Evolutionary conservation across 2,888 invertebrate genomes (phyloP).

Genomic region (Cantharis flavilabris): DNA sequence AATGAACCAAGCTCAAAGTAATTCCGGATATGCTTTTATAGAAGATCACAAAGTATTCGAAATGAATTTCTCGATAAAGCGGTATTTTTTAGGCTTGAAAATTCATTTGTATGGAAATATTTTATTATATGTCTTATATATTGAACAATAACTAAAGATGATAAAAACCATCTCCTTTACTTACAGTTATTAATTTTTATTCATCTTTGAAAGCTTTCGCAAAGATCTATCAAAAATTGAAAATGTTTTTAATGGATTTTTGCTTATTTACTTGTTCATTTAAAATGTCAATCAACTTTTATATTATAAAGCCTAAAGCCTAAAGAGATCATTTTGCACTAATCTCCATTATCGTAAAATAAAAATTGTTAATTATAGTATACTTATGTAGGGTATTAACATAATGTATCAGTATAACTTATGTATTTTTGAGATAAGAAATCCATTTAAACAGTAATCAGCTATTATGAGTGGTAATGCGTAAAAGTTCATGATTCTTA

Average conservation of each 20-base stretch:
- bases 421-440: constrained; percentile 9
- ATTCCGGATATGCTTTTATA: constrained; percentile 46
- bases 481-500: constrained; percentile 10
- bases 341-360: constrained; percentile 10
- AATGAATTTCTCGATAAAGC: constrained; percentile 32
- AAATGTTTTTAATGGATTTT: constrained; percentile 1
- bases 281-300: constrained; percentile 4
- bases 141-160: constrained; percentile 3
- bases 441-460: constrained; percentile 12
- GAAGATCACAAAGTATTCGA: constrained; percentile 42
- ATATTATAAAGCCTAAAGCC: neutral
- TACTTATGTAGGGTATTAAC: constrained; percentile 7
- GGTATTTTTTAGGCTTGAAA: constrained; percentile 17
- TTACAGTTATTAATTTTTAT: constrained; percentile 17
- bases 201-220: neutral
- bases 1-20: constrained; percentile 49
- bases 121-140: constrained; percentile 12
- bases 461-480: constrained; percentile 8
- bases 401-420: constrained; percentile 11
- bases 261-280: neutral
- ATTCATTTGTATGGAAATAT: constrained; percentile 24
- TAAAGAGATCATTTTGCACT: constrained; percentile 5
- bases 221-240: neutral
- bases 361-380: constrained; percentile 17
- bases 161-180: constrained; percentile 5